Conservation (phyloP, 2,797 vertebrate species). For the Loris lydekkerianus region DNA sequence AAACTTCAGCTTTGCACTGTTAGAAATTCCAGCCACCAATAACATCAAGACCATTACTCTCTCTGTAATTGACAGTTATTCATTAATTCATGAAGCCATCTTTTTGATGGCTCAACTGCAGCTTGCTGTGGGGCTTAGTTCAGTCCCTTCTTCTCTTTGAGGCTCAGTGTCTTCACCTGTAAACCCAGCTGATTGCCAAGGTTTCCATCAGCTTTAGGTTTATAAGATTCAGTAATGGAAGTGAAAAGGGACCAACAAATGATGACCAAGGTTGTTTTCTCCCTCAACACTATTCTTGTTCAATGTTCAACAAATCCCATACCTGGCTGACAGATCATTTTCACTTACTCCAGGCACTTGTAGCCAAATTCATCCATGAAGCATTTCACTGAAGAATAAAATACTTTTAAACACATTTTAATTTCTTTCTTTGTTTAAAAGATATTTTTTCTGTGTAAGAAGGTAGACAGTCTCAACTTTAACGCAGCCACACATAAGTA, state of each 20-base stretch:
- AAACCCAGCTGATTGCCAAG: neutral
- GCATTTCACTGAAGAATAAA: slow-evolving; percentile 20
- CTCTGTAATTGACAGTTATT: neutral
- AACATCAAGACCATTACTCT: neutral
- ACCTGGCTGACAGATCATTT: neutral
- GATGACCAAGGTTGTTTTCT: neutral
- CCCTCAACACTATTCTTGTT: neutral
- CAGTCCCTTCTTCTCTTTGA: neutral
- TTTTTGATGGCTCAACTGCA: neutral
- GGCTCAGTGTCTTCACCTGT: neutral
- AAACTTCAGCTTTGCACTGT: neutral
- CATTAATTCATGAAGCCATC: neutral
- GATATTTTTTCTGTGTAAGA: neutral
- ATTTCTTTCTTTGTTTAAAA: slow-evolving; percentile 31
- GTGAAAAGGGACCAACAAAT: neutral
- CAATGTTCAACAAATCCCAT: slow-evolving; percentile 9
- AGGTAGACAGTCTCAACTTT: slow-evolving; percentile 18
- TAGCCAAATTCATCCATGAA: neutral
- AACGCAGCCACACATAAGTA: slow-evolving; percentile 2
- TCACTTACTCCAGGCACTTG: neutral
- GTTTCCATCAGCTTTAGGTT: neutral
- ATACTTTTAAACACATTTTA: slow-evolving; percentile 34
- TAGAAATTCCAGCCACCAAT: slow-evolving; percentile 54
- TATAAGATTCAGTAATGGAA: neutral
- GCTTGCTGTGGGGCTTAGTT: neutral